phyloP scores from a whole-genome alignment of 2,113 vertebrate species.

The Trematocara marginatum region DNA sequence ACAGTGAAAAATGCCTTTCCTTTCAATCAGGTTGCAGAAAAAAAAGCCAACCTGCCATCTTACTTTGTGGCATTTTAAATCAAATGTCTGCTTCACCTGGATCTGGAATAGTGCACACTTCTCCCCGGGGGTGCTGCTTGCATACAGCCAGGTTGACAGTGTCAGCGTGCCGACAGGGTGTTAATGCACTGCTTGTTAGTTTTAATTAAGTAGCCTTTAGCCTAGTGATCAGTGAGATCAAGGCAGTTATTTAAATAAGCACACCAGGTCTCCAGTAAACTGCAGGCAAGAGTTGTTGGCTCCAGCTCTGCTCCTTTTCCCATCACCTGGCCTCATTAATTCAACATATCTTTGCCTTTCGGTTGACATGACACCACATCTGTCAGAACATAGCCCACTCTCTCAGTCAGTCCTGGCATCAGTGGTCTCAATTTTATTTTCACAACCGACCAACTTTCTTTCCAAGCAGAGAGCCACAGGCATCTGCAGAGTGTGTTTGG shows the following conservation, averaged over 20 bases:
- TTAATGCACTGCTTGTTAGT: slow-evolving; percentile 48
- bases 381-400: slow-evolving; percentile 41
- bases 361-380: slow-evolving; percentile 31
- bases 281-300: slow-evolving; percentile 24
- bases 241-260: slow-evolving; percentile 47
- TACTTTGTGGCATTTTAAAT: slow-evolving; percentile 59
- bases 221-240: slow-evolving; percentile 50
- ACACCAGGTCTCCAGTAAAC: slow-evolving; percentile 21
- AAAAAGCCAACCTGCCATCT: slow-evolving; percentile 10
- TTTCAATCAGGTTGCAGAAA: slow-evolving; percentile 48
- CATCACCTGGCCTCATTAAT: slow-evolving; percentile 59
- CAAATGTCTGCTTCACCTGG: slow-evolving; percentile 38
- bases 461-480: slow-evolving; percentile 22
- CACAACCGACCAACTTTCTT: slow-evolving; percentile 21
- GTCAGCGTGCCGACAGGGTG: slow-evolving; percentile 20
- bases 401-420: slow-evolving; percentile 44
- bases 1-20: slow-evolving; percentile 40
- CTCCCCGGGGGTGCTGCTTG: slow-evolving; percentile 7
- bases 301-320: not conserved
- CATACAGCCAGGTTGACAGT: slow-evolving; percentile 13
- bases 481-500: slow-evolving; percentile 21
- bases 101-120: slow-evolving; percentile 16
- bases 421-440: slow-evolving; percentile 14
- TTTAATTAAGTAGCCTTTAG: slow-evolving; percentile 61
- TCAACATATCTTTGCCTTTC: slow-evolving; percentile 35